A percentile compares a stretch with the other conserved stretches of the same genome.
Evolutionary conservation across 2,797 vertebrate genomes (phyloP).

Genomic region (Borostomias antarcticus): DNA sequence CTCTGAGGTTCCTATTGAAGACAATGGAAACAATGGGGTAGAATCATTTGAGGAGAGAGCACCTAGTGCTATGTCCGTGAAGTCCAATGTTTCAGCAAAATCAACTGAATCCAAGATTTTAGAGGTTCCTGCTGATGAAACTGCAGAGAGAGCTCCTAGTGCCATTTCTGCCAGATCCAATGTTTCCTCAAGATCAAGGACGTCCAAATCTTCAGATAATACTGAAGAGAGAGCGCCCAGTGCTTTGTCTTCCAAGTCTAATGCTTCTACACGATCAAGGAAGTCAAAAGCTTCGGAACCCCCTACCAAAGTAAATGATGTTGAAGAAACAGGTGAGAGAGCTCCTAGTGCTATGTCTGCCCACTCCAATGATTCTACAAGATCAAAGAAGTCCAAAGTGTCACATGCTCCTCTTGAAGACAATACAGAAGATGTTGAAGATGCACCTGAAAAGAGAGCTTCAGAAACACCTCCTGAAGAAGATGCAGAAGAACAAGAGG

Average conservation of each 20-base stretch:
- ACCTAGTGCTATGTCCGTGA: conserved; percentile 23
- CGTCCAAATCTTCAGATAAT: conserved; percentile 15
- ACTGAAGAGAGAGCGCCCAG: conserved; percentile 8
- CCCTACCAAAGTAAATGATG: not conserved
- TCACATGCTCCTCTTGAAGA: conserved; percentile 2
- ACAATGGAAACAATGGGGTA: not conserved
- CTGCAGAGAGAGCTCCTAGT: conserved; percentile 21
- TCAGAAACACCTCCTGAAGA: conserved; percentile 28
- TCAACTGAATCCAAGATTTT: conserved; percentile 56
- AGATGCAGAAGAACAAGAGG: conserved; percentile 25
- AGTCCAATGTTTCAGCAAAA: conserved; percentile 48
- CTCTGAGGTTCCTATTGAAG: conserved; percentile 3
- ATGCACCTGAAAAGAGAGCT: conserved; percentile 37
- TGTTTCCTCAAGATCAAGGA: conserved; percentile 17
- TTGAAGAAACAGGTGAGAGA: not conserved
- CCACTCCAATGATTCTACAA: conserved; percentile 32
- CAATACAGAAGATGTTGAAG: conserved; percentile 6
- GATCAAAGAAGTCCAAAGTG: conserved; percentile 50
- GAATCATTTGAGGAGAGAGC: conserved; percentile 6
- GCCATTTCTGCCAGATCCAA: conserved; percentile 18
- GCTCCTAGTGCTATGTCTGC: conserved; percentile 25
- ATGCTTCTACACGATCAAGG: conserved; percentile 31
- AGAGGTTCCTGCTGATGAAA: conserved; percentile 18
- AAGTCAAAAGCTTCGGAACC: conserved; percentile 2
- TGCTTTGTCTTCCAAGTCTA: conserved; percentile 44